Evolutionary conservation across 2,797 vertebrate species (phyloP).

Genomic region (Enteromius paludinosus): DNA sequence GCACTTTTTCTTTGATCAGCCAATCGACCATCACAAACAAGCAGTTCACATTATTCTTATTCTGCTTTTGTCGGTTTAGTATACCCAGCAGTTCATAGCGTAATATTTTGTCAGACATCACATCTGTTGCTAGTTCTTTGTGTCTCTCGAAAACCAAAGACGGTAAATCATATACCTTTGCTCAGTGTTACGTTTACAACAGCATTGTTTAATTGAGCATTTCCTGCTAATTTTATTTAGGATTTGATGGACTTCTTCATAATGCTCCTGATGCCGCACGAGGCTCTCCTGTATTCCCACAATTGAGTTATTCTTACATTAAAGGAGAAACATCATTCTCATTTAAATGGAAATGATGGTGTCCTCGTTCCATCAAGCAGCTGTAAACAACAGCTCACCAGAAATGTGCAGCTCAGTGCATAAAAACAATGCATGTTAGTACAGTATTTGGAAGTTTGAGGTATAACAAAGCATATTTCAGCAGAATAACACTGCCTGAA

Average conservation of each 20-base stretch:
- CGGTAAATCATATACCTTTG: background rate
- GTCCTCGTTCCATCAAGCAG: slow-evolving; percentile 75
- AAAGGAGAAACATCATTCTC: slow-evolving; percentile 61
- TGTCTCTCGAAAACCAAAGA: background rate
- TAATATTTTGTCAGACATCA: background rate
- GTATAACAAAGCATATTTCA: background rate
- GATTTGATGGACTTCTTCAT: slow-evolving; percentile 25
- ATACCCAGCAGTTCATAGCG: background rate
- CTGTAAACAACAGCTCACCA: slow-evolving; percentile 61
- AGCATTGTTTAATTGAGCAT: background rate
- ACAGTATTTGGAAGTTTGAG: background rate
- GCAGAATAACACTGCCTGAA: background rate
- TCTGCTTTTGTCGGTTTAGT: slow-evolving; percentile 51
- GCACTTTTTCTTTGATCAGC: slow-evolving; percentile 59
- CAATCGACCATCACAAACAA: slow-evolving; percentile 56
- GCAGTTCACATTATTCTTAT: slow-evolving; percentile 67
- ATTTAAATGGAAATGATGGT: slow-evolving; percentile 66
- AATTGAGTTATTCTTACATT: slow-evolving; percentile 34
- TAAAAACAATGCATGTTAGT: background rate
- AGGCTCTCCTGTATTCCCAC: slow-evolving; percentile 6
- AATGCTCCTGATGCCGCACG: background rate
- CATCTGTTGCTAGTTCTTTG: background rate
- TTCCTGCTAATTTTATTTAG: background rate
- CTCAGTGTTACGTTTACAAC: no score
- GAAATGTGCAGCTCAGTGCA: background rate